Conservation (phyloP, 2,113 vertebrate genomes). For the Onychorhynchus coronatus region DNA sequence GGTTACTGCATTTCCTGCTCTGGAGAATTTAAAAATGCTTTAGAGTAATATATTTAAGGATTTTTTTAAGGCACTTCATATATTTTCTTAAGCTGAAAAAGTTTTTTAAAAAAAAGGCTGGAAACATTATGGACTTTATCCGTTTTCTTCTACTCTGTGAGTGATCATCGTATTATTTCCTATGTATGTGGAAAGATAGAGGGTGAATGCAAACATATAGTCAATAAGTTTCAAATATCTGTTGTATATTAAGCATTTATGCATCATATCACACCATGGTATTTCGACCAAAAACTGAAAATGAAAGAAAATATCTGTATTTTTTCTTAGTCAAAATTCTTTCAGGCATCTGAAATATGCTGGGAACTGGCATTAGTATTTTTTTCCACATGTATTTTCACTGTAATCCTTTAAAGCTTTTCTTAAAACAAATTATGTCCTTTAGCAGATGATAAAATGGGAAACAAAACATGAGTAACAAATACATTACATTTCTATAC, state of each 20-base stretch:
- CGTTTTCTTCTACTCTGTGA: background rate
- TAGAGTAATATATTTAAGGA: background rate
- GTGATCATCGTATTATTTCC: background rate
- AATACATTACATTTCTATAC: background rate
- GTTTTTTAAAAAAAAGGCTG: background rate
- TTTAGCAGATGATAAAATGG: background rate
- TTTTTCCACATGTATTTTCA: background rate
- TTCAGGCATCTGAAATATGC: background rate
- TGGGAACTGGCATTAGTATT: background rate
- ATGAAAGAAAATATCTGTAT: background rate
- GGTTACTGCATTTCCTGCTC: background rate
- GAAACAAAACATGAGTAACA: background rate
- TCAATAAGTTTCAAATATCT: background rate
- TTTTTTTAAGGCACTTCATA: background rate
- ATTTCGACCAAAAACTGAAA: background rate
- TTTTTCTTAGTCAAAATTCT: background rate
- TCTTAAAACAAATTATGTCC: background rate
- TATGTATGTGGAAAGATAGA: background rate
- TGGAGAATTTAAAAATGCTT: background rate
- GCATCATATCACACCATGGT: background rate
- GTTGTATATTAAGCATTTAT: background rate
- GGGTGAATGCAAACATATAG: background rate
- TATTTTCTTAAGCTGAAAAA: background rate
- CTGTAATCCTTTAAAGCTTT: background rate
- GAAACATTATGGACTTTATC: background rate